Base-by-base conservation (phyloP, 1,140 invertebrate species). In the Drosophila busckii region DNA sequence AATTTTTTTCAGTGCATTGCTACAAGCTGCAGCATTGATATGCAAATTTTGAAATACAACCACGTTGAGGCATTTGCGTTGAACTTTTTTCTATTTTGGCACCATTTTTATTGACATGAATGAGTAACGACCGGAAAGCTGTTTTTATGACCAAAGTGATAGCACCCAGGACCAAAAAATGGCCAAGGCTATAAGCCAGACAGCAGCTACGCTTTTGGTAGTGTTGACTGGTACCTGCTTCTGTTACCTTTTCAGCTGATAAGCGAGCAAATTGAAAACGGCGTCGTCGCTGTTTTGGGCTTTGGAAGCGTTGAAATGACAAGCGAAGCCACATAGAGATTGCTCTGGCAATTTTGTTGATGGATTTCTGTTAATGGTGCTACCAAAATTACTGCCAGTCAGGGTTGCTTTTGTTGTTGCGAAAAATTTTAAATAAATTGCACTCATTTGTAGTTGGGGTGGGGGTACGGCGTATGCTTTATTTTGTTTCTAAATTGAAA, bases 401-500 rank as follows among this genome's bases (percentile, higher is more conserved):
- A 9, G 16, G 22, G 52, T 25, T 53, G 53, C n/a, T 29, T 12
- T 23, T 28, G 46, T 59, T 56, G 68, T 49, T 73, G 70, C 70
- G 17, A 54, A 80, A 80, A 73, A 66, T 49, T 60, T 64, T 75
- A 82, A 82, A 82, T 82, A 82, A 82, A 82, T 82, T 82, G 75
- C 69, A 45, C 60, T 66, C 69, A 82, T 82, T 82, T 82, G 75
- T 63, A 42, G 32, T 46, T 35, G 17, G 29, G 28, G 44, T 50
- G 28, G 34, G 38, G 44, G 48, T 65, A 35, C 40, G 34, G 38
- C 38, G 48, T 65, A 35, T 35, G 60, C 65, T 82, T 70, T 75
- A 80, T 80, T 80, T 82, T 82, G 75, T 82, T 80, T 73, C 75
- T 82, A 82, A 82, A 82, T 82, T 82, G 75, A 82, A 82, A 82